A percentile compares a stretch with the other conserved stretches of the same genome.
These are phyloP conservation scores for Andricus grossulariae DNA, from an alignment of 1,140 invertebrate genomes.

Conservation along the genomic window DNA sequence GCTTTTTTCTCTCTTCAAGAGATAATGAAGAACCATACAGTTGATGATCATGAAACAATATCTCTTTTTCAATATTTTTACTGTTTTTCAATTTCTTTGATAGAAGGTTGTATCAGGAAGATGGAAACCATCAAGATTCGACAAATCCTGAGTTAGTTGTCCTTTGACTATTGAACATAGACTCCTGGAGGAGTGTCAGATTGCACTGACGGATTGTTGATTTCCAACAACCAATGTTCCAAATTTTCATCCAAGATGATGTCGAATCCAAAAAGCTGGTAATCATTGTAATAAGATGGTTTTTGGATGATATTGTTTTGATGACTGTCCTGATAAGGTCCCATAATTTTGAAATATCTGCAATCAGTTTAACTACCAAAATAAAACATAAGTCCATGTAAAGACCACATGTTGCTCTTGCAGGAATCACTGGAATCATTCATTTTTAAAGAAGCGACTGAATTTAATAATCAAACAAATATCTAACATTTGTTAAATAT, in stretches of 20 bases:
- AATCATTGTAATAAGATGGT: slow-evolving; percentile 84
- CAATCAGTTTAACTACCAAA: slow-evolving; percentile 82
- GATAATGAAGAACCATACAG: slow-evolving; percentile 71
- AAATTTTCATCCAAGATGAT: slow-evolving; percentile 87
- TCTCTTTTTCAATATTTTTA: slow-evolving; percentile 66
- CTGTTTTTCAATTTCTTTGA: slow-evolving; percentile 70
- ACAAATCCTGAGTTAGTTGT: slow-evolving; percentile 89
- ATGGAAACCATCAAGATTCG: slow-evolving; percentile 94
- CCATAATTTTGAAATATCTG: slow-evolving; percentile 86
- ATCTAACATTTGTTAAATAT: slow-evolving; percentile 87
- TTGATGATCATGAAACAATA: slow-evolving; percentile 64
- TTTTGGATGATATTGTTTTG: slow-evolving; percentile 88
- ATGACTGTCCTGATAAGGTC: slow-evolving; percentile 85
- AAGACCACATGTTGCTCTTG: slow-evolving; percentile 92
- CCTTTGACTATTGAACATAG: slow-evolving; percentile 97
- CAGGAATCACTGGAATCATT: slow-evolving; percentile 91
- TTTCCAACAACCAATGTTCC: slow-evolving; percentile 97
- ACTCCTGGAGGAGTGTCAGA: slow-evolving; percentile 87
- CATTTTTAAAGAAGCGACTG: slow-evolving; percentile 87
- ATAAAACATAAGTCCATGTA: slow-evolving; percentile 86
- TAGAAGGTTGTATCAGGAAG: slow-evolving; percentile 78
- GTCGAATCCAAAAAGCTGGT: slow-evolving; percentile 90
- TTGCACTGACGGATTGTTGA: slow-evolving; percentile 95
- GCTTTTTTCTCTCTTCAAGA: slow-evolving; percentile 73
- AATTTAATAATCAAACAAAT: slow-evolving; percentile 94